Evolutionary conservation across 2,113 vertebrate genomes (phyloP), one percentile per base, ranked within the genome.

Genomic region (Promerops cafer): DNA sequence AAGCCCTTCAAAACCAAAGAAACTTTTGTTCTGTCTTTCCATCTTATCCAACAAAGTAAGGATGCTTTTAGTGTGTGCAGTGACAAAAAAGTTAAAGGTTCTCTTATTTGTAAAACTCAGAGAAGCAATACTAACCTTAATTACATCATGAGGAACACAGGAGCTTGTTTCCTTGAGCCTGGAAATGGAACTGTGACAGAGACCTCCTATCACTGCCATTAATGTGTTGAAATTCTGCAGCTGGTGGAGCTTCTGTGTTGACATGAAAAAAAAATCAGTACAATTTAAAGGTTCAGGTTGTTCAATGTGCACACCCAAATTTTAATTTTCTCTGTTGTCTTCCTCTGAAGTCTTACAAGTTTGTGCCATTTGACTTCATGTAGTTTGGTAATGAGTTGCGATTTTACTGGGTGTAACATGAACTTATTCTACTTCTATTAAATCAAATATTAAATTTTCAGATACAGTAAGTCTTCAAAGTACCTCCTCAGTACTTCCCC

Each of bases 141-240:
- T 98, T 96, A 99, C 98, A 89, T 99, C 99, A 64, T 97, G 98
- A 59, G 99, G 97, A 77, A 99, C 98, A 40, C 98, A 98, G 2
- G 99, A 98, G 81, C 98, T 99, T 88, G 99, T 99, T 96, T 99
- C 99, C 97, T 99, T 99, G 92, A 99, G 98, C 94, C 99, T 98
- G 94, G 99, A 99, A 96, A 99, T 99, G 5, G 99, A 99, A 97
- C 99, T 99, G 97, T 99, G 99, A 85, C 99, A 99, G 9, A 99
- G 98, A 60, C 99, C 99, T 71, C 99, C 99, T 82, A 99, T 99
- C 93, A 99, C 99, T 17, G 99, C 99, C 99, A 99, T 99, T 98
- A 99, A 95, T 13, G 99, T 99, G 97, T 99, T 99, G 95, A 99
- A 99, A 97, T 99, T 99, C 97, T 99, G 99, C 86, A 99, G 98